phyloP scores from a whole-genome alignment of 2,888 invertebrate species.

The Diachrysia chrysitis region DNA sequence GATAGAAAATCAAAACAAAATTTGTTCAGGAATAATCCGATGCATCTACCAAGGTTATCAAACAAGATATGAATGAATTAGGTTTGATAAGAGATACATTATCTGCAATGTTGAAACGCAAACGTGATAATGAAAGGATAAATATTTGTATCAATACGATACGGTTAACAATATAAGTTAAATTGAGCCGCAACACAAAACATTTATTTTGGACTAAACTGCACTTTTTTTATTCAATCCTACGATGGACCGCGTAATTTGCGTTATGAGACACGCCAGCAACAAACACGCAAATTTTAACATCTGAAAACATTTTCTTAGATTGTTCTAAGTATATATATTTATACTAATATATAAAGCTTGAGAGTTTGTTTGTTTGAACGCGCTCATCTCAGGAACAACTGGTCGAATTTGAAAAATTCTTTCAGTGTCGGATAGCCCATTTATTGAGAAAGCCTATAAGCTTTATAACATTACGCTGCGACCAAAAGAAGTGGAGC shows the following conservation, averaged over 20 bases:
- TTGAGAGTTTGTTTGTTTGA: too few species aligned
- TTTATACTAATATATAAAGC: too few species aligned
- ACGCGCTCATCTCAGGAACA: too few species aligned
- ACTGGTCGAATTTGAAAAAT: too few species aligned
- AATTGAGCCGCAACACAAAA: constrained; percentile 31
- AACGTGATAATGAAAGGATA: constrained; percentile 53
- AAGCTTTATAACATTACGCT: too few species aligned
- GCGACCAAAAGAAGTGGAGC: too few species aligned
- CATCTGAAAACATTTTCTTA: neutral
- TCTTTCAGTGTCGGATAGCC: too few species aligned
- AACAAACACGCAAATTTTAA: constrained; percentile 5
- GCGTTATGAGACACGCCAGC: constrained; percentile 8
- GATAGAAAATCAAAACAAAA: constrained; percentile 58
- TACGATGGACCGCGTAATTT: neutral
- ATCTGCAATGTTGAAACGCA: constrained; percentile 57
- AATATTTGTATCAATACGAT: constrained; percentile 51
- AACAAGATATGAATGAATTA: constrained; percentile 71
- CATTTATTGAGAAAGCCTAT: too few species aligned
- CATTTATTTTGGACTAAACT: constrained; percentile 22
- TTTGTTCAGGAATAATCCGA: constrained; percentile 45
- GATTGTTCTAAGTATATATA: neutral
- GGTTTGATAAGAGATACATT: constrained; percentile 62
- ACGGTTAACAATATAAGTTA: constrained; percentile 23
- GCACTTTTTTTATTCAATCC: constrained; percentile 22
- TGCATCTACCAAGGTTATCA: constrained; percentile 72